These are phyloP conservation scores for Psilopsiagon aymara DNA, from an alignment of 2,113 vertebrate genomes.

Conservation along the genomic window DNA sequence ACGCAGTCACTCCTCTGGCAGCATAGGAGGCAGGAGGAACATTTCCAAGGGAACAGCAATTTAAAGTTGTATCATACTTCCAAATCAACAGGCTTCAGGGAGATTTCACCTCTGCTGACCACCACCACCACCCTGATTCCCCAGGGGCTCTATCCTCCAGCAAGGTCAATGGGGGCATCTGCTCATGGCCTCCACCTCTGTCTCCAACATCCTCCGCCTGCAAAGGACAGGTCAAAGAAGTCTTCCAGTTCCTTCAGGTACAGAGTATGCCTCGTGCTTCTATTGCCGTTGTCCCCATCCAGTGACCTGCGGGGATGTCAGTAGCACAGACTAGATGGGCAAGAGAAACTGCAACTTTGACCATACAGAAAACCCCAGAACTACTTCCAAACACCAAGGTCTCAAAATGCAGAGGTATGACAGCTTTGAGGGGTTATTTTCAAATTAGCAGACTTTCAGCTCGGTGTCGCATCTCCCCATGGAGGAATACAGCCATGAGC, in stretches of 20 bases:
- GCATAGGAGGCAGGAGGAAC: not conserved
- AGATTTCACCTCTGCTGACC: not conserved
- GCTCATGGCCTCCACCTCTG: not conserved
- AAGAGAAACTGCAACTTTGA: not conserved
- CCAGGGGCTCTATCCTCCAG: not conserved
- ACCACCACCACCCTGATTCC: not conserved
- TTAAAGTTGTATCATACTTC: not conserved
- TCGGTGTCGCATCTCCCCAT: rapidly evolving
- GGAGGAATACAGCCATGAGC: not conserved
- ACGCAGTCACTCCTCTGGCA: not conserved
- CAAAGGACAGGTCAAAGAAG: not conserved
- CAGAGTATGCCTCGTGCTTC: not conserved
- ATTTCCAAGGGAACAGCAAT: not conserved
- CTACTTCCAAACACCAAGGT: not conserved
- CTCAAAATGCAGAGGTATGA: not conserved
- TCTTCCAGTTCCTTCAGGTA: not conserved
- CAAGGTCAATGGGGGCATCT: not conserved
- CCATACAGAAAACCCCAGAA: not conserved
- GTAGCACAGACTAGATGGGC: not conserved
- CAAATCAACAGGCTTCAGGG: not conserved
- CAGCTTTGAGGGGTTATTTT: not conserved
- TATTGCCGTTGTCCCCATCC: not conserved
- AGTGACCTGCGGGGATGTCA: too few species aligned
- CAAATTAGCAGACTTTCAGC: not conserved
- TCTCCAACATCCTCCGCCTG: not conserved